Conservation (phyloP, 2,797 vertebrate species). For the Pyrocephalus nanus region DNA sequence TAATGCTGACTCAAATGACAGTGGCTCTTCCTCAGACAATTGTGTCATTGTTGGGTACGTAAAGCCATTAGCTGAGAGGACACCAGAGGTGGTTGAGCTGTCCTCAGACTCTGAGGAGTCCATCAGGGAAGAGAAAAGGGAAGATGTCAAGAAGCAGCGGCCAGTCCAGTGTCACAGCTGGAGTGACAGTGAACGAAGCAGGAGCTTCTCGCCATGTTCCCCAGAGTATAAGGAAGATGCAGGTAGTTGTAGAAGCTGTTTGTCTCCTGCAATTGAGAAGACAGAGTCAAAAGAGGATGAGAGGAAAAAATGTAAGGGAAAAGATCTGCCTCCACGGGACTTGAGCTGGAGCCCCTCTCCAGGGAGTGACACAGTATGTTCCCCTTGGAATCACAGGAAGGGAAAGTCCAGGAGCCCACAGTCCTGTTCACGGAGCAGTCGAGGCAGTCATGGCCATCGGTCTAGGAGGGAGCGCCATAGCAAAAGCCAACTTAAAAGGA, state of each 20-base stretch:
- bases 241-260: constrained; percentile 40
- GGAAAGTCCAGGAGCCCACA: constrained; percentile 69
- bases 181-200: constrained; percentile 72
- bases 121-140: constrained; percentile 71
- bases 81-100: constrained; percentile 91
- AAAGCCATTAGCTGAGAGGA: constrained; percentile 88
- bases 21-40: constrained; percentile 79
- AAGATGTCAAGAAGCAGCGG: constrained; percentile 71
- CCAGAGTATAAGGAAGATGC: constrained; percentile 60
- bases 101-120: constrained; percentile 88
- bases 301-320: constrained; percentile 41
- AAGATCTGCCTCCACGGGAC: constrained; percentile 24
- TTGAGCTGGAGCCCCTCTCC: constrained; percentile 51
- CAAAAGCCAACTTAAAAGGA: constrained; percentile 67
- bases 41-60: constrained; percentile 90
- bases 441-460: constrained; percentile 53
- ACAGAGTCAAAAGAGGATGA: constrained; percentile 53
- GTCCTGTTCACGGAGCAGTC: constrained; percentile 58
- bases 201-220: constrained; percentile 64
- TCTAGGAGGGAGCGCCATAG: constrained; percentile 66
- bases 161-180: constrained; percentile 81
- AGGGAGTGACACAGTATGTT: constrained; percentile 50
- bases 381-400: constrained; percentile 57
- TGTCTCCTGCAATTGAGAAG: constrained; percentile 20
- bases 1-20: constrained; percentile 57